Evolutionary conservation across 2,113 vertebrate species (phyloP).

Genomic region (Callospermophilus lateralis): DNA sequence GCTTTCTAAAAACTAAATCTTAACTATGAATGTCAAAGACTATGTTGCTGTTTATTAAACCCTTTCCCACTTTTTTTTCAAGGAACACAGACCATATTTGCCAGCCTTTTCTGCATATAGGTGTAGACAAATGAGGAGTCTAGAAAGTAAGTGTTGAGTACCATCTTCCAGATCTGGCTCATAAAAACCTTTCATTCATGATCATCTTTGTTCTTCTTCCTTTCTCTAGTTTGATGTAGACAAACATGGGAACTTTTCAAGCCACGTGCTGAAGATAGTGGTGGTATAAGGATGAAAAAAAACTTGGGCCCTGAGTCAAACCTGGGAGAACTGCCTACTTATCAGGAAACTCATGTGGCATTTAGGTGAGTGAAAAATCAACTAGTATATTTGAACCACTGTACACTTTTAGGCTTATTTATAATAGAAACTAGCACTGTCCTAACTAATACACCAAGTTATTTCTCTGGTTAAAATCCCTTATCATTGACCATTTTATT

Average conservation of each 20-base stretch:
- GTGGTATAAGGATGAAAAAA: background rate
- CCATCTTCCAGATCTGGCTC: background rate
- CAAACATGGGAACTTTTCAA: background rate
- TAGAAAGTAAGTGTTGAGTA: background rate
- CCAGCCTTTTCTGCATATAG: background rate
- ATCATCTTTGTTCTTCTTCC: background rate
- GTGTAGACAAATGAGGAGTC: background rate
- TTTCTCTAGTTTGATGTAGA: background rate
- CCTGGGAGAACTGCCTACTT: background rate
- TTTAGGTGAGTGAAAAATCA: background rate
- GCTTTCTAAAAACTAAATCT: conserved; percentile 15
- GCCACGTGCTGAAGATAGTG: background rate
- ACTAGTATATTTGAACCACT: background rate
- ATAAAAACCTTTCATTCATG: background rate
- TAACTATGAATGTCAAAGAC: background rate
- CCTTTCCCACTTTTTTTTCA: background rate
- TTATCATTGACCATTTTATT: background rate
- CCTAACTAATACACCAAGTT: background rate
- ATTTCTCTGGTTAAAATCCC: conserved; percentile 12
- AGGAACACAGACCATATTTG: background rate
- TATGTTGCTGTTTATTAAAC: background rate
- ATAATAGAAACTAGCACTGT: background rate
- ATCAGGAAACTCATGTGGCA: background rate
- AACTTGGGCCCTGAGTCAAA: background rate
- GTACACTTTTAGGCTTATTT: conserved; percentile 27